phyloP scores from a whole-genome alignment of 2,797 vertebrate species.

The Muscicapa comitata region DNA sequence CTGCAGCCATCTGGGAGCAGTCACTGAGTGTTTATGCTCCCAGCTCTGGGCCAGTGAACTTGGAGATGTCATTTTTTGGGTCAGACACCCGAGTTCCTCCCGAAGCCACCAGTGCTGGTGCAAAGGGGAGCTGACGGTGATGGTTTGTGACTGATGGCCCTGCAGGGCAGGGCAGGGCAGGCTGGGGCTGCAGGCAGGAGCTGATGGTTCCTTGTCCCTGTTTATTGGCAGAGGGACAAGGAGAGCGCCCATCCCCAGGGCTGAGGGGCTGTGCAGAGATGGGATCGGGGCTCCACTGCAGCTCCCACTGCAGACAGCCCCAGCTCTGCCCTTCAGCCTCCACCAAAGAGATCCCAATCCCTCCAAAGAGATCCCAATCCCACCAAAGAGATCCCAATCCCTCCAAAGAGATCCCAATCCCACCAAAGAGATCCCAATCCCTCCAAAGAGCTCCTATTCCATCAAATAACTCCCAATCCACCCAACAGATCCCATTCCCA shows the following conservation, averaged over 20 bases:
- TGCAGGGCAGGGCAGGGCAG: neutral
- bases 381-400: too few species aligned
- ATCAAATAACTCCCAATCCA: too few species aligned
- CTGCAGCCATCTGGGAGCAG: neutral
- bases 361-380: neutral
- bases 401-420: too few species aligned
- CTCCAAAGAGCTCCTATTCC: too few species aligned
- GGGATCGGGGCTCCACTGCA: fast-evolving
- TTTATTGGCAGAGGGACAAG: neutral
- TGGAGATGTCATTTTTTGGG: neutral
- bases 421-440: too few species aligned
- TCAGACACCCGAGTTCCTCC: neutral
- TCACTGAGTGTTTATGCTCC: neutral
- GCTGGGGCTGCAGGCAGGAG: neutral
- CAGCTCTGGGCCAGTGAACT: neutral
- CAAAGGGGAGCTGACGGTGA: fast-evolving
- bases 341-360: neutral
- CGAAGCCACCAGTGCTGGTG: fast-evolving
- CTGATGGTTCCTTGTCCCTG: neutral
- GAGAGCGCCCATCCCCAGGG: neutral
- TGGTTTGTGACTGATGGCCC: neutral
- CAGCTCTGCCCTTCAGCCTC: neutral
- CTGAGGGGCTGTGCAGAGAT: fast-evolving
- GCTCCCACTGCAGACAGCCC: neutral
- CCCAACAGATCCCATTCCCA: too few species aligned